Evolutionary conservation across 2,113 vertebrate genomes (phyloP).

Genomic region (Poecile atricapillus): DNA sequence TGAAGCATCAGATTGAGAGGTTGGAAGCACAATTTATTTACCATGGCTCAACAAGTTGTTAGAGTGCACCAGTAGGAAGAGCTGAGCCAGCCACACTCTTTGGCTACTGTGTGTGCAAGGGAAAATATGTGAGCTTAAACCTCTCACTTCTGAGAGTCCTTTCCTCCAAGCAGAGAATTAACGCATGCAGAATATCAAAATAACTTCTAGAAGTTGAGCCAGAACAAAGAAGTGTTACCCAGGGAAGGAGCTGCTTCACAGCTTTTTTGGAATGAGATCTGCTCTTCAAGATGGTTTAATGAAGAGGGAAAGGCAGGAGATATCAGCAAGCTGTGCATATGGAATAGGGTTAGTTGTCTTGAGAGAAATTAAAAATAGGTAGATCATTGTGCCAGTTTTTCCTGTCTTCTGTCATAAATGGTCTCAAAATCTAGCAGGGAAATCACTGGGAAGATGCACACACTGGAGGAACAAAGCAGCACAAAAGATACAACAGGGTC

Average conservation of each 20-base stretch:
- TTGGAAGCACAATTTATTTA: neutral
- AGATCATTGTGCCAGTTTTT: neutral
- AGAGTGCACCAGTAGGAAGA: neutral
- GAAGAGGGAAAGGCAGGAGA: neutral
- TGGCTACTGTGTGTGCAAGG: neutral
- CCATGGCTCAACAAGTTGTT: neutral
- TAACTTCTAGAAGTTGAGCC: constrained; percentile 1
- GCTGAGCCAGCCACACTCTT: neutral
- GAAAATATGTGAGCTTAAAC: neutral
- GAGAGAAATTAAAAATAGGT: constrained; percentile 41
- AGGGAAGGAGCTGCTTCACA: constrained; percentile 4
- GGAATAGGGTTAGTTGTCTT: neutral
- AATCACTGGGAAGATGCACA: neutral
- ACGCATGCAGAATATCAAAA: neutral
- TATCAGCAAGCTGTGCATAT: constrained; percentile 6
- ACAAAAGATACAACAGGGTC: neutral
- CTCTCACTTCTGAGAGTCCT: neutral
- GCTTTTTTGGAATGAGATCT: constrained; percentile 29
- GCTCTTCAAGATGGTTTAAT: constrained; percentile 29
- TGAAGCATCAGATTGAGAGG: neutral
- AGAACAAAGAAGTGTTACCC: constrained; percentile 16
- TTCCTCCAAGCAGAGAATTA: neutral
- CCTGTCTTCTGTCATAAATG: neutral
- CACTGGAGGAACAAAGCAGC: neutral
- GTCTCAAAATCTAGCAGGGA: neutral